These are phyloP conservation scores for Oxyteleia sp. DNA, from an alignment of 2,888 invertebrate species.

Conservation along the genomic window DNA sequence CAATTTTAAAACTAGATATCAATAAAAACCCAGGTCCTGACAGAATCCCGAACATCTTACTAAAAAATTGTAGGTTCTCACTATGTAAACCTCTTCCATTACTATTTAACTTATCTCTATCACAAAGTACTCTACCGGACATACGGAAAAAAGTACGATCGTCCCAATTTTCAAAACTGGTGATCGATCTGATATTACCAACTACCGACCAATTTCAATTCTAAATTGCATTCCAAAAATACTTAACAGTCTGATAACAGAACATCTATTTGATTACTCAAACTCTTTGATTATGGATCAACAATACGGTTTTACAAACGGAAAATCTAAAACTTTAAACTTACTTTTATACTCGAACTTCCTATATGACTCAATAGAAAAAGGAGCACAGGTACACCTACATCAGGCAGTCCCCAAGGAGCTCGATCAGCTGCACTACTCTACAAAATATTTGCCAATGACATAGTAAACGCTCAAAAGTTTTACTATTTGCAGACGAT, in stretches of 20 bases:
- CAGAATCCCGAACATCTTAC: background rate
- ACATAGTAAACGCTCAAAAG: no score
- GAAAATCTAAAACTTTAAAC: no score
- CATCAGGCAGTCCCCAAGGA: no score
- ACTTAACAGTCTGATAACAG: background rate
- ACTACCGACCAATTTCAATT: conserved; percentile 14
- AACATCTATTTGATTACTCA: background rate
- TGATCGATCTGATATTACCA: background rate
- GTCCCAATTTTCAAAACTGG: background rate
- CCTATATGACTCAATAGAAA: no score
- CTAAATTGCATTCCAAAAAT: background rate
- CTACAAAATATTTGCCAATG: no score
- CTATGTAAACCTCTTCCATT: background rate
- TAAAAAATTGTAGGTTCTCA: background rate
- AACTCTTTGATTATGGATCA: no score
- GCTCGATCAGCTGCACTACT: no score
- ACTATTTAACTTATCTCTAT: background rate
- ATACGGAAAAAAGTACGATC: conserved; percentile 1
- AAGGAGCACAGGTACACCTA: no score
- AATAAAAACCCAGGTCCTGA: background rate
- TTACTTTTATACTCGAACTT: no score
- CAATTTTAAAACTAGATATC: background rate
- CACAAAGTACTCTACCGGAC: background rate
- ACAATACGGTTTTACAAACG: no score
- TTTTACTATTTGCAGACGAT: no score